A percentile compares a stretch with the other conserved stretches of the same genome.
Conservation (phyloP, 2,113 vertebrate genomes). For the Gasterosteus nipponicus region DNA sequence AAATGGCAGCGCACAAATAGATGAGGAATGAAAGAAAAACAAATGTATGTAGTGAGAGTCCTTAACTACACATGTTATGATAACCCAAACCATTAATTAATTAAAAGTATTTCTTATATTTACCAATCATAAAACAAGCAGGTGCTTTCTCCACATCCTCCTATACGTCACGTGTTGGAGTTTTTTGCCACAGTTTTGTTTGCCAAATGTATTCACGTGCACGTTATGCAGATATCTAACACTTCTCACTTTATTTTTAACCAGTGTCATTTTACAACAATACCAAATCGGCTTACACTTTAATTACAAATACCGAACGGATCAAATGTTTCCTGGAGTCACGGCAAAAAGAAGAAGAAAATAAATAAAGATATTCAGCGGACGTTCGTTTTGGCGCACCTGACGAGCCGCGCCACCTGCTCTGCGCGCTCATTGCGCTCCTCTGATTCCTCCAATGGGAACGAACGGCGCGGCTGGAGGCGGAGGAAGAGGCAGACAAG, state of each 20-base stretch:
- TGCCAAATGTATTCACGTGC: background rate
- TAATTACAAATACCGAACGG: background rate
- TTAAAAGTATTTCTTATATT: background rate
- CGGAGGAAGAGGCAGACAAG: slow-evolving; percentile 78
- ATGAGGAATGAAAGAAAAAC: background rate
- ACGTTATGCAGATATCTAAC: background rate
- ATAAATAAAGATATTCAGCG: background rate
- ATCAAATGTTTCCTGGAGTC: background rate
- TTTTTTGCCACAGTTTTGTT: background rate
- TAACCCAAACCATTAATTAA: background rate
- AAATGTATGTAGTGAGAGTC: background rate
- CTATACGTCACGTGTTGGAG: slow-evolving; percentile 13
- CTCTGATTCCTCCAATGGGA: slow-evolving; percentile 76
- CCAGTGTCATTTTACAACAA: slow-evolving; percentile 25
- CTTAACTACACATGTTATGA: background rate
- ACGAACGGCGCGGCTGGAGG: slow-evolving; percentile 63
- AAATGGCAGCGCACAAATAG: background rate
- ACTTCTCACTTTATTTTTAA: background rate
- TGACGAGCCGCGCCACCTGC: slow-evolving; percentile 66
- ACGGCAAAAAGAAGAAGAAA: background rate
- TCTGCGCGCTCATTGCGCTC: slow-evolving; percentile 55
- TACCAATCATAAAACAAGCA: background rate
- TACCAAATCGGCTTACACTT: background rate
- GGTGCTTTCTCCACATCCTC: slow-evolving; percentile 4
- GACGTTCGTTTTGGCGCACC: slow-evolving; percentile 25